A percentile compares a stretch with the other conserved stretches of the same genome.
Evolutionary conservation across 2,797 vertebrate species (phyloP).

Genomic region (Odontamblyopus lacepedii): DNA sequence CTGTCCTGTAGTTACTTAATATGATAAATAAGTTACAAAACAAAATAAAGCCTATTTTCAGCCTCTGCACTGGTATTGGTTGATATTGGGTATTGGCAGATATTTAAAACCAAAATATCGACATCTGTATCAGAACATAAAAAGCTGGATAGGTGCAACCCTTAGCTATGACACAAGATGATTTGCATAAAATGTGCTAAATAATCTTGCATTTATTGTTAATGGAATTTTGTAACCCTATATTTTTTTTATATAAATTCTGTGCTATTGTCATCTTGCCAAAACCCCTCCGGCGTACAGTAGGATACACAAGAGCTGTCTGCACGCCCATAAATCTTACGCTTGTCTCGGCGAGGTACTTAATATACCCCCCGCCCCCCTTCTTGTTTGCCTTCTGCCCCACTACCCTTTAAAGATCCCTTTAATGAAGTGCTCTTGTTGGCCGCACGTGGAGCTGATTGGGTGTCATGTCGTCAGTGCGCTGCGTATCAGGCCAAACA

Average conservation of each 20-base stretch:
- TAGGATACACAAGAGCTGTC: constrained; percentile 2
- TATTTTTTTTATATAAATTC: background rate
- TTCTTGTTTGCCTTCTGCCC: constrained; percentile 33
- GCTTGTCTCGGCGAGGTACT: constrained; percentile 31
- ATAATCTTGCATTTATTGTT: too few relatives aligned
- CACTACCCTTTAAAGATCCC: constrained; percentile 45
- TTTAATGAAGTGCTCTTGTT: constrained; percentile 64
- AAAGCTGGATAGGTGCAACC: too few relatives aligned
- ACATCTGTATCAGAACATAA: too few relatives aligned
- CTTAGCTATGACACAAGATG: too few relatives aligned
- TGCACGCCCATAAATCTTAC: constrained; percentile 30
- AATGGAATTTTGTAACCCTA: too few relatives aligned
- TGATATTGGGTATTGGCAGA: too few relatives aligned
- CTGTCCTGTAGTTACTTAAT: too few relatives aligned
- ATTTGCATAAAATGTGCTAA: too few relatives aligned
- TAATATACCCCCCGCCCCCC: constrained; percentile 43
- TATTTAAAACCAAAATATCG: too few relatives aligned
- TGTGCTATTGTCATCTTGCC: background rate
- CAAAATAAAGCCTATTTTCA: too few relatives aligned
- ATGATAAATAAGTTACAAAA: too few relatives aligned
- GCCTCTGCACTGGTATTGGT: too few relatives aligned
- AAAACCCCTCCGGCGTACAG: background rate
- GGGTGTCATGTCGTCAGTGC: constrained; percentile 49
- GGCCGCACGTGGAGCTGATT: constrained; percentile 41
- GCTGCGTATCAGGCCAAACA: constrained; percentile 40